Percentiles rank a stretch among this genome's conserved stretches.
These are phyloP conservation scores for Pteria penguin DNA, from an alignment of 2,888 invertebrate species.

Conservation along the genomic window DNA sequence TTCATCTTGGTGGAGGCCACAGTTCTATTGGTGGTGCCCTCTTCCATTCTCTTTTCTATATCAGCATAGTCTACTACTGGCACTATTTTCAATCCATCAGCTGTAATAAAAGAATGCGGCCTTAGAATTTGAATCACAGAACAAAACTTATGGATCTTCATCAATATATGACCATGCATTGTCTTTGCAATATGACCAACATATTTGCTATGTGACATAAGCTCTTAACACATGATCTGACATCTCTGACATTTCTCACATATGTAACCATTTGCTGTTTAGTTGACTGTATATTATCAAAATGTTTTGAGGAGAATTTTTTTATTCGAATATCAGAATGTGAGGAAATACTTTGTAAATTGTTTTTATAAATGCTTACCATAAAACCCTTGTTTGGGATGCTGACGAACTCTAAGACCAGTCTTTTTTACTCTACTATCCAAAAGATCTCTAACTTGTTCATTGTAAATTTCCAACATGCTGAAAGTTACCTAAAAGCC, in stretches of 20 bases:
- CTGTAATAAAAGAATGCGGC: slow-evolving; percentile 78
- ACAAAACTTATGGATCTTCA: too few relatives aligned
- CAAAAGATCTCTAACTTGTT: slow-evolving; percentile 82
- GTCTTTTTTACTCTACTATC: slow-evolving; percentile 72
- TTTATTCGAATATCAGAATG: too few relatives aligned
- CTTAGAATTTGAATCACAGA: too few relatives aligned
- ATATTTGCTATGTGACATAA: too few relatives aligned
- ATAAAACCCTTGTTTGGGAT: slow-evolving; percentile 83
- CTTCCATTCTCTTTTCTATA: slow-evolving; percentile 82
- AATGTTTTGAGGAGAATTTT: too few relatives aligned
- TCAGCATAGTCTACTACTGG: slow-evolving; percentile 81
- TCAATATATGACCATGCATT: too few relatives aligned
- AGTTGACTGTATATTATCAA: too few relatives aligned
- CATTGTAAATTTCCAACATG: slow-evolving; percentile 84
- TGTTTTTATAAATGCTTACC: slow-evolving; percentile 77
- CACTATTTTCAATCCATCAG: slow-evolving; percentile 81
- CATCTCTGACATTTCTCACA: too few relatives aligned
- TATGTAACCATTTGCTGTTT: too few relatives aligned
- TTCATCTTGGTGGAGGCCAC: slow-evolving; percentile 84
- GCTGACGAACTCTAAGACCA: slow-evolving; percentile 82
- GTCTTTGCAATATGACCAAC: too few relatives aligned
- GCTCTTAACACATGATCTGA: too few relatives aligned
- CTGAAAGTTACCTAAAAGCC: slow-evolving; percentile 81
- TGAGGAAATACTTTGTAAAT: too few relatives aligned
- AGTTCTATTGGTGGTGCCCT: slow-evolving; percentile 83